Evolutionary conservation across 2,797 vertebrate genomes (phyloP).

Genomic region (Cuniculus paca): DNA sequence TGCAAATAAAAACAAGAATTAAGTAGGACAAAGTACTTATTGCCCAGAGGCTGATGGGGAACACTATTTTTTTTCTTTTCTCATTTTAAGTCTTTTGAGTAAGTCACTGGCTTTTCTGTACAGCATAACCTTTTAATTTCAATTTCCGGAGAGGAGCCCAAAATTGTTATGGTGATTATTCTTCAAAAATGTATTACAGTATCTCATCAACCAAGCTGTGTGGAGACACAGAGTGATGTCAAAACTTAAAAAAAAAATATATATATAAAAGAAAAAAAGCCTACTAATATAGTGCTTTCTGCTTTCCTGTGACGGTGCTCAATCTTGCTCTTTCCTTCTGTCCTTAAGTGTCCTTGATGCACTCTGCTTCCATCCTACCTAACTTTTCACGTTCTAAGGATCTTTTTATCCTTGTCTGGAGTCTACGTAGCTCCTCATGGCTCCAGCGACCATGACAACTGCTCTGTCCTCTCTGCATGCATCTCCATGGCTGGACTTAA

Average conservation of each 20-base stretch:
- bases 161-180: background rate
- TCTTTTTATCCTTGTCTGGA: background rate
- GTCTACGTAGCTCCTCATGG: background rate
- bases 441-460: background rate
- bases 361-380: background rate
- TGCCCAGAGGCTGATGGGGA: background rate
- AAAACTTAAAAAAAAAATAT: background rate
- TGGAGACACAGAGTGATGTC: constrained; percentile 28
- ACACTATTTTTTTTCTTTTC: background rate
- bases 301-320: background rate
- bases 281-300: background rate
- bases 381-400: background rate
- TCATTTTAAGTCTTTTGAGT: background rate
- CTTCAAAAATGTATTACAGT: background rate
- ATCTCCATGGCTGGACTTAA: background rate
- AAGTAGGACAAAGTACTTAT: background rate
- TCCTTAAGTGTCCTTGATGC: background rate
- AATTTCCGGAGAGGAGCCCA: constrained; percentile 6
- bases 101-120: background rate
- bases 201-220: background rate
- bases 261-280: background rate
- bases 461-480: background rate
- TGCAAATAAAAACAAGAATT: background rate
- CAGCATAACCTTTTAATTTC: constrained; percentile 47
- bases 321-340: background rate